Percentiles rank a stretch among this genome's conserved stretches.
phyloP scores from a whole-genome alignment of 2,888 invertebrate species.

The Balanococcus diminutus region DNA sequence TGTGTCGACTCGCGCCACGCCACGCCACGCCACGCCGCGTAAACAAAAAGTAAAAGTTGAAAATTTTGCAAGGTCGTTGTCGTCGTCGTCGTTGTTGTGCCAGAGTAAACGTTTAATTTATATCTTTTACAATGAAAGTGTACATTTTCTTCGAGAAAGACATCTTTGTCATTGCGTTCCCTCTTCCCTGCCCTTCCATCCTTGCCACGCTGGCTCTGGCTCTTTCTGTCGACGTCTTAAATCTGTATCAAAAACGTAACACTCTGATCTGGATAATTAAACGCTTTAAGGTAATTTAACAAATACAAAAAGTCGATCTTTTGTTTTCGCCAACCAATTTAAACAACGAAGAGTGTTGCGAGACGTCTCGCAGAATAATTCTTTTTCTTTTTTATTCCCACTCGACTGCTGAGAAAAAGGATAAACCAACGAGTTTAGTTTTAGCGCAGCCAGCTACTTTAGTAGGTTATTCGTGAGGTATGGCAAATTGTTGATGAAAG shows the following conservation, averaged over 20 bases:
- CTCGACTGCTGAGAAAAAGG: background rate
- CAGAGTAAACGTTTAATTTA: constrained; percentile 2
- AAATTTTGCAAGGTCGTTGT: constrained; percentile 14
- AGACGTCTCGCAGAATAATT: background rate
- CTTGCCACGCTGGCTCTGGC: too few species aligned
- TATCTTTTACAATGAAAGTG: background rate
- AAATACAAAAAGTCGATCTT: constrained; percentile 15
- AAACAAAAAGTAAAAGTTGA: constrained; percentile 27
- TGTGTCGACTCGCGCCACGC: too few species aligned
- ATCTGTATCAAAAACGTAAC: constrained; percentile 13
- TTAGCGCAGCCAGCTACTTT: background rate
- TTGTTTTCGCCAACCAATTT: background rate
- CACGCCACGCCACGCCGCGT: too few species aligned
- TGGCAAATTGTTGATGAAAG: constrained; percentile 5
- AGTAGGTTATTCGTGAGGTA: background rate
- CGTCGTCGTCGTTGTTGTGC: background rate
- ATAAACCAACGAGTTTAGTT: background rate
- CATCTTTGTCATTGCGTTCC: background rate
- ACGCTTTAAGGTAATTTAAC: constrained; percentile 15
- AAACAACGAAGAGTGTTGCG: background rate
- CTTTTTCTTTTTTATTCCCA: background rate
- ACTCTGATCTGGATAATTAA: background rate
- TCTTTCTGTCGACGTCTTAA: background rate
- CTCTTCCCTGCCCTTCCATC: background rate
- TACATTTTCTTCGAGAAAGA: background rate